Evolutionary conservation across 2,888 invertebrate genomes (phyloP).

Genomic region (Dermolepida albohirtum): DNA sequence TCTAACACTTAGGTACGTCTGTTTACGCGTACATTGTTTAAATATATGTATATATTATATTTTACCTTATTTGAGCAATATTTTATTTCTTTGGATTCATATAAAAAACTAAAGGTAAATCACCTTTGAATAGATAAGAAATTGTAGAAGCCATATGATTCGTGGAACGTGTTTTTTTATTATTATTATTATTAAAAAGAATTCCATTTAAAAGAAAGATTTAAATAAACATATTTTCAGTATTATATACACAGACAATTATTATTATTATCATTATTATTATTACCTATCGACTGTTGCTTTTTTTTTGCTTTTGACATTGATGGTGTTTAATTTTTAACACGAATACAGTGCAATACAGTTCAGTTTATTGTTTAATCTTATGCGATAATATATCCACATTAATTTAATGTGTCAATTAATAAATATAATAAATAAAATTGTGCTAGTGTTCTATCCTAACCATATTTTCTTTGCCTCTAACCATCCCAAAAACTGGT

Average conservation of each 20-base stretch:
- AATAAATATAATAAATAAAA: slow-evolving; percentile 42
- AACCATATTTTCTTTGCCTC: slow-evolving; percentile 35
- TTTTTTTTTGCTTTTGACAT: slow-evolving; percentile 25
- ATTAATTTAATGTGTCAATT: slow-evolving; percentile 39
- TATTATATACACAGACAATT: slow-evolving; percentile 32
- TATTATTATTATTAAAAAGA: slow-evolving; percentile 1
- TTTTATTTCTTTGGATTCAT: slow-evolving; percentile 21
- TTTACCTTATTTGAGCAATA: slow-evolving; percentile 26
- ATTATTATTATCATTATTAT: slow-evolving; percentile 32
- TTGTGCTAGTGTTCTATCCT: slow-evolving; percentile 42
- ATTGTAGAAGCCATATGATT: slow-evolving; percentile 14
- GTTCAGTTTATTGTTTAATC: slow-evolving; percentile 22
- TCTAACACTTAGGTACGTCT: slow-evolving; percentile 11
- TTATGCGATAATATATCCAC: slow-evolving; percentile 29
- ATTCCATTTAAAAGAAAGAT: not conserved
- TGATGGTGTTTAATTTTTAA: slow-evolving; percentile 30
- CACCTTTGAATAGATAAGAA: slow-evolving; percentile 2
- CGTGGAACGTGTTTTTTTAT: slow-evolving; percentile 1
- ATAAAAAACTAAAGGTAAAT: slow-evolving; percentile 5
- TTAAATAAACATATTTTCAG: slow-evolving; percentile 11
- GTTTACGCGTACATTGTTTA: not conserved
- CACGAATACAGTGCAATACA: slow-evolving; percentile 28
- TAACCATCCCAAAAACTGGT: slow-evolving; percentile 36
- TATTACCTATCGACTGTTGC: slow-evolving; percentile 19
- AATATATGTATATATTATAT: not conserved